Conservation (phyloP, 2,888 invertebrate genomes). For the Eubasilissa splendida region DNA sequence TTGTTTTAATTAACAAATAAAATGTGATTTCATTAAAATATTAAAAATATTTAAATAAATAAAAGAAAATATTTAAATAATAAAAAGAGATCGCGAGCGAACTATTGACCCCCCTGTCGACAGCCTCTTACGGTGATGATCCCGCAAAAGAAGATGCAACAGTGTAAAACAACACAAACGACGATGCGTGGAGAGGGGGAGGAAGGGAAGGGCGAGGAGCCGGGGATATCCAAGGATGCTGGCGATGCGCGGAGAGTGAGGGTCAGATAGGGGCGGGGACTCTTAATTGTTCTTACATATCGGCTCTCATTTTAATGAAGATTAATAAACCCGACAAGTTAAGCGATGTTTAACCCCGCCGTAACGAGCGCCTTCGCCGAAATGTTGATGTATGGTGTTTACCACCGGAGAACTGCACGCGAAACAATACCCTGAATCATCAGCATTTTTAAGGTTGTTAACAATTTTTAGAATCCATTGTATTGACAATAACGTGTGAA, state of each 20-base stretch:
- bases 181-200: background rate
- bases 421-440: no score
- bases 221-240: slow-evolving; percentile 23
- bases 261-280: slow-evolving; percentile 41
- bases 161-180: slow-evolving; percentile 15
- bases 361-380: slow-evolving; percentile 30
- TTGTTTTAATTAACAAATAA: no score
- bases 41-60: no score
- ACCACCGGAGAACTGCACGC: no score
- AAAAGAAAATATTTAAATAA: no score
- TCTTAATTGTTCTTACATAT: slow-evolving; percentile 46
- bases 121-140: background rate
- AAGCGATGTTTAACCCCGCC: slow-evolving; percentile 19
- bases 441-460: no score
- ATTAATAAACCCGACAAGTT: slow-evolving; percentile 41
- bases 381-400: slow-evolving; percentile 31
- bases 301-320: slow-evolving; percentile 47
- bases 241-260: slow-evolving; percentile 21
- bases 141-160: slow-evolving; percentile 22
- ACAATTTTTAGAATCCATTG: no score
- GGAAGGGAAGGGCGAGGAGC: background rate
- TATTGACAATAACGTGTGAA: no score
- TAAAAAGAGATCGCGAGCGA: background rate
- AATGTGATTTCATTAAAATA: no score
- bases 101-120: background rate